phyloP scores from a whole-genome alignment of 2,888 invertebrate species.

The Homarus gammarus region DNA sequence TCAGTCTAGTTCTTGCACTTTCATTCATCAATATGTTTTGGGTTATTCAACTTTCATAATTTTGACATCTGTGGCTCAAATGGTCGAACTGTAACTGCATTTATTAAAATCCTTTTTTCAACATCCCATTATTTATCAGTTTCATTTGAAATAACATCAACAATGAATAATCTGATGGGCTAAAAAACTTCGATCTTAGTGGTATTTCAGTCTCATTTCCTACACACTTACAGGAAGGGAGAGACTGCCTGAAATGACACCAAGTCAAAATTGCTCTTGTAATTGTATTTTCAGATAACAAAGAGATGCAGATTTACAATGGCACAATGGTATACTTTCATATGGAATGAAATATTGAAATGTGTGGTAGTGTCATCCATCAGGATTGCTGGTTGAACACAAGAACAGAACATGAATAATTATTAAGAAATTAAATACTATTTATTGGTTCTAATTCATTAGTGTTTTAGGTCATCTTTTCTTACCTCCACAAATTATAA shows the following conservation, averaged over 20 bases:
- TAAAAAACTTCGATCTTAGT: conserved; percentile 30
- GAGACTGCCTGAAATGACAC: conserved; percentile 36
- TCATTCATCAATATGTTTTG: conserved; percentile 42
- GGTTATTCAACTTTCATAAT: conserved; percentile 30
- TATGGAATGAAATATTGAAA: conserved; percentile 21
- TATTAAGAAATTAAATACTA: no score
- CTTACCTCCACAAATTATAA: not conserved
- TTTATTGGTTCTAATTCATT: not conserved
- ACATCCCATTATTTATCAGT: conserved; percentile 5
- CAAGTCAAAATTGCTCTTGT: not conserved
- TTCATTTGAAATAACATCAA: conserved; percentile 14
- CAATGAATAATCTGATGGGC: conserved; percentile 31
- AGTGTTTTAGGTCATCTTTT: not conserved
- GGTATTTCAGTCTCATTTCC: conserved; percentile 12
- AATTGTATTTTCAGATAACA: conserved; percentile 25
- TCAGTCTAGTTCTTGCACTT: conserved; percentile 60
- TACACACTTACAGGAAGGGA: conserved; percentile 26
- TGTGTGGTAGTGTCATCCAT: conserved; percentile 13
- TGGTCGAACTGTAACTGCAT: conserved; percentile 50
- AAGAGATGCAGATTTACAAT: conserved; percentile 52
- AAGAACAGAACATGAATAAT: conserved; percentile 7
- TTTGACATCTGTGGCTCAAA: conserved; percentile 58
- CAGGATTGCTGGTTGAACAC: conserved; percentile 6
- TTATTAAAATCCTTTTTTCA: conserved; percentile 13
- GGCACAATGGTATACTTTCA: conserved; percentile 58